Percentiles rank a stretch among this genome's conserved stretches.
Evolutionary conservation across 2,113 vertebrate genomes (phyloP).

Genomic region (Eudyptes chrysolophus): DNA sequence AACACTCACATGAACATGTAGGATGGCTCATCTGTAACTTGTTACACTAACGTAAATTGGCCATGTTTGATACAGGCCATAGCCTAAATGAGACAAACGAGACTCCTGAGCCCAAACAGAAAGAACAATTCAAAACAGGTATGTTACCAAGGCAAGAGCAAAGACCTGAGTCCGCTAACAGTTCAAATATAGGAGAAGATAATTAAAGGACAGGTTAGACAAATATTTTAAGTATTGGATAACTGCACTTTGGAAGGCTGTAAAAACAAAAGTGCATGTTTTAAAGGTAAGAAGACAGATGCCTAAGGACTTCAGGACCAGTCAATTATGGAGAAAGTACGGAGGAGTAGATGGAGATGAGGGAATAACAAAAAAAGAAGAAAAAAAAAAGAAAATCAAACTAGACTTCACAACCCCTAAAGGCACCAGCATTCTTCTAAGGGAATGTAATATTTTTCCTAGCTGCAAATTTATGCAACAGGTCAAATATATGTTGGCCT

Average conservation of each 20-base stretch:
- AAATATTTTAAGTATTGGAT: neutral
- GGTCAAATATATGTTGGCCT: neutral
- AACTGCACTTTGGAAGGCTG: neutral
- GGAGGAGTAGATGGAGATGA: neutral
- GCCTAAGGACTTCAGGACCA: neutral
- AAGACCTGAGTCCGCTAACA: neutral
- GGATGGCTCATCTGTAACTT: neutral
- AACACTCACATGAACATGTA: neutral
- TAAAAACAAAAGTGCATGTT: neutral
- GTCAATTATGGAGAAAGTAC: neutral
- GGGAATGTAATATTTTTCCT: neutral
- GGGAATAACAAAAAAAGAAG: neutral
- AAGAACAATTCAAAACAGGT: neutral
- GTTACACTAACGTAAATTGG: rapidly evolving
- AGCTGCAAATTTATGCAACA: neutral
- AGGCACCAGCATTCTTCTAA: neutral
- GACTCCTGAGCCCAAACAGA: neutral
- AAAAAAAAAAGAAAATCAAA: neutral
- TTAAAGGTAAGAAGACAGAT: neutral
- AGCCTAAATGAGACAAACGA: neutral
- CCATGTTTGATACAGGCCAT: neutral
- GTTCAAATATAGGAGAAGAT: neutral
- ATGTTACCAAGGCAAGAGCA: neutral
- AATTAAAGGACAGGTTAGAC: neutral
- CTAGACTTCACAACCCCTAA: neutral